Evolutionary conservation across 37 sponge, comb jelly and placozoan genomes (phyloP).

Genomic region (Hexactinellida sp.): DNA sequence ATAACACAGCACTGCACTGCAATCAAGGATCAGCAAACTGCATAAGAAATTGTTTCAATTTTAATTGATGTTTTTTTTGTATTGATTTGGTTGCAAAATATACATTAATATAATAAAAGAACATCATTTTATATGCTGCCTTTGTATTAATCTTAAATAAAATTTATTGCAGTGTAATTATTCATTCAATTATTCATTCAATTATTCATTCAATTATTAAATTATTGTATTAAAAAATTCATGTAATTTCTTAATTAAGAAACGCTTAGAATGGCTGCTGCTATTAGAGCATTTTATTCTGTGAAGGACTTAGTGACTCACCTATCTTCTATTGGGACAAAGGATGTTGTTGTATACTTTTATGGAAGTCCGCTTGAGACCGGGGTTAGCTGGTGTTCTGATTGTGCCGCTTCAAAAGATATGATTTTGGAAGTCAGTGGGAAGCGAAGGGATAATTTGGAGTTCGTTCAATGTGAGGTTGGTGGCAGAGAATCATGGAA

Average conservation of each 20-base stretch:
- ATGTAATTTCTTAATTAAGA: not conserved
- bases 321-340: not conserved
- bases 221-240: too few species aligned
- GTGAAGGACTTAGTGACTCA: not conserved
- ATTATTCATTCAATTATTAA: too few species aligned
- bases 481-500: not conserved
- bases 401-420: not conserved
- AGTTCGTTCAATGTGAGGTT: not conserved
- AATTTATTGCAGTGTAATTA: too few species aligned
- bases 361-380: not conserved
- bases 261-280: not conserved
- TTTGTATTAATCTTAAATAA: too few species aligned
- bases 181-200: too few species aligned
- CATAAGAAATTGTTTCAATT: too few species aligned
- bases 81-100: too few species aligned
- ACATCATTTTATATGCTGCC: too few species aligned
- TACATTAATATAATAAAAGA: too few species aligned
- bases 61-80: too few species aligned
- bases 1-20: too few species aligned
- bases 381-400: slow-evolving; percentile 6
- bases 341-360: not conserved
- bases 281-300: not conserved
- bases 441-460: not conserved
- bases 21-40: too few species aligned
- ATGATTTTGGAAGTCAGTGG: not conserved